A percentile compares a stretch with the other conserved stretches of the same genome.
Evolutionary conservation across 2,797 vertebrate genomes (phyloP).

Genomic region (Microctenopoma steveboyesi): DNA sequence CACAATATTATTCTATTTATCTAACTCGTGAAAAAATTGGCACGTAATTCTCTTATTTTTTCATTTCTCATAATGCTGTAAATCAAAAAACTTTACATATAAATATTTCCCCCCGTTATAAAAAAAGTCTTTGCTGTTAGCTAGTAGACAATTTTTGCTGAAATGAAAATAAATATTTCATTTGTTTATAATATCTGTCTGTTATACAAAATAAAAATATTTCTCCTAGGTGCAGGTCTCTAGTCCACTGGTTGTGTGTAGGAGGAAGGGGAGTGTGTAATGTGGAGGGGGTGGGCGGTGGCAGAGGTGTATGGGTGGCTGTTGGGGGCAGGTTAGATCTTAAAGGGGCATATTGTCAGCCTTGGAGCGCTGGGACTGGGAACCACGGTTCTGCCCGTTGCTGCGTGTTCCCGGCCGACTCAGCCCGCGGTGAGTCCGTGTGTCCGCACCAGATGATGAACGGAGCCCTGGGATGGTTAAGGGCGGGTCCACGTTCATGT

Average conservation of each 20-base stretch:
- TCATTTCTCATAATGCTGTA: constrained; percentile 93
- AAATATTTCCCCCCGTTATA: constrained; percentile 97
- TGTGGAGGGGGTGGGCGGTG: constrained; percentile 54
- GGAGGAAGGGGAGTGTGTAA: constrained; percentile 67
- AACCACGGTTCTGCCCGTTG: constrained; percentile 87
- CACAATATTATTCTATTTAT: constrained; percentile 98
- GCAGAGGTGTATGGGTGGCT: constrained; percentile 49
- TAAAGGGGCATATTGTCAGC: constrained; percentile 92
- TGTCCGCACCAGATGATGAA: constrained; percentile 84
- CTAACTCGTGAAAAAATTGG: constrained; percentile 99
- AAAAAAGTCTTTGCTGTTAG: constrained; percentile 99
- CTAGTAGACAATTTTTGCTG: constrained; percentile 99
- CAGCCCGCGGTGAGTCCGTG: constrained; percentile 92
- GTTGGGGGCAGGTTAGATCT: constrained; percentile 66
- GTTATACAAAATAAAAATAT: constrained; percentile 99
- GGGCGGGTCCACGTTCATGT: constrained; percentile 87
- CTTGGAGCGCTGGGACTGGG: constrained; percentile 85
- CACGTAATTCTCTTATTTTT: constrained; percentile 89
- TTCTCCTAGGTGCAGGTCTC: constrained; percentile 90
- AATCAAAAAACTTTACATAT: constrained; percentile 99
- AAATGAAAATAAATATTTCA: constrained; percentile 99
- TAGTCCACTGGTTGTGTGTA: constrained; percentile 82
- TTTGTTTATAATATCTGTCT: constrained; percentile 98
- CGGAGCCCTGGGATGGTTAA: constrained; percentile 86
- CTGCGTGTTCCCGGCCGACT: constrained; percentile 86